These are phyloP conservation scores for Gobio occitaniae DNA, from an alignment of 2,797 vertebrate species.

Conservation along the genomic window DNA sequence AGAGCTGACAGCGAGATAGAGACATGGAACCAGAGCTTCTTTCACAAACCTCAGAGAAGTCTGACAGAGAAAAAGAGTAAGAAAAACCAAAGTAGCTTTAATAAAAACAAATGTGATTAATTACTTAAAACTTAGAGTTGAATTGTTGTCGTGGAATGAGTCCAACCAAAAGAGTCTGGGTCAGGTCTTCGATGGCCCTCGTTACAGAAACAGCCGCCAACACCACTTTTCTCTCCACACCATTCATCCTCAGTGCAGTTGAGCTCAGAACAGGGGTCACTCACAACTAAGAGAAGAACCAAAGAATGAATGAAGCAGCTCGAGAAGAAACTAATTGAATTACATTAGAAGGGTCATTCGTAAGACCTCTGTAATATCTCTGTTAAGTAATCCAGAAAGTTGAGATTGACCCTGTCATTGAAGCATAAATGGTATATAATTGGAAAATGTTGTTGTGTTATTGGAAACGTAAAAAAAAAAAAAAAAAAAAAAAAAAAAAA, in stretches of 20 bases:
- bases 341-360: not conserved
- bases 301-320: not conserved
- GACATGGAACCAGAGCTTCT: slow-evolving; percentile 51
- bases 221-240: slow-evolving; percentile 53
- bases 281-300: slow-evolving; percentile 9
- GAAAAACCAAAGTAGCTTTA: not conserved
- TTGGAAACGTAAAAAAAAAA: not conserved
- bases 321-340: not conserved
- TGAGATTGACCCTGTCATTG: not conserved
- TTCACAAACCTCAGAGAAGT: slow-evolving; percentile 49
- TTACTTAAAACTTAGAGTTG: not conserved
- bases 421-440: not conserved
- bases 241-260: slow-evolving; percentile 56
- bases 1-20: slow-evolving; percentile 64
- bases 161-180: slow-evolving; percentile 42
- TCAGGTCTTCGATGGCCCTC: slow-evolving; percentile 9
- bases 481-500: no score
- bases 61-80: slow-evolving; percentile 48
- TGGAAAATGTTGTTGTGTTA: not conserved
- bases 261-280: slow-evolving; percentile 45
- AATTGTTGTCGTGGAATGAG: not conserved
- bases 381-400: not conserved
- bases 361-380: not conserved
- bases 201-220: slow-evolving; percentile 59
- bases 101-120: not conserved